Conservation (phyloP, 1,140 invertebrate species). For the Drosophila bocki region DNA sequence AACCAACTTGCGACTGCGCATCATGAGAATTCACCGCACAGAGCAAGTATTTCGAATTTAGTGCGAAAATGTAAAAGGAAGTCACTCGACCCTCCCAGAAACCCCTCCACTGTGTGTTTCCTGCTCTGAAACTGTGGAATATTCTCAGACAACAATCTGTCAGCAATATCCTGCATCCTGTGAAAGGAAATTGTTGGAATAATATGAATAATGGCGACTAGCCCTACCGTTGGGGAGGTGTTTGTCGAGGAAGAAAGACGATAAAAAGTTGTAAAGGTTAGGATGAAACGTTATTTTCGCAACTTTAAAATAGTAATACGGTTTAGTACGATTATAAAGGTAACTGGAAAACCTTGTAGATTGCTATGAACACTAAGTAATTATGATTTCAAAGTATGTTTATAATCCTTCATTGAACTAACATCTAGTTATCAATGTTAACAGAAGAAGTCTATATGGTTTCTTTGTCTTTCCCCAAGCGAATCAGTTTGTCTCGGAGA, state of each 20-base stretch:
- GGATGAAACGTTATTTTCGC: not conserved
- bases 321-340: not conserved
- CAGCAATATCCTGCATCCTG: constrained; percentile 66
- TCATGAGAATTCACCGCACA: constrained; percentile 45
- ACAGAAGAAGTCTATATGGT: not conserved
- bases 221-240: not conserved
- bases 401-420: not conserved
- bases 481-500: not conserved
- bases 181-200: constrained; percentile 30
- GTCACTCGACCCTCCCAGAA: constrained; percentile 8
- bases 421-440: too few species aligned
- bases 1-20: constrained; percentile 44
- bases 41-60: constrained; percentile 42
- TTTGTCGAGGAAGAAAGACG: not conserved
- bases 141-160: constrained; percentile 58
- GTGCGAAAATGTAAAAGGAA: constrained; percentile 54
- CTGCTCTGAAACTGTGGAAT: constrained; percentile 32
- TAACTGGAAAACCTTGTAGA: not conserved
- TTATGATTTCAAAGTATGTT: not conserved
- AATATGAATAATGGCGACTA: constrained; percentile 12
- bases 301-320: too few species aligned
- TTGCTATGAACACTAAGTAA: not conserved
- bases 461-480: constrained; percentile 13
- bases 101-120: constrained; percentile 38
- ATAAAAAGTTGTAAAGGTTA: not conserved